Base-by-base conservation (phyloP, 30 jellyfish, hydroid and myxozoan species). In the Aurelia coerulea region DNA sequence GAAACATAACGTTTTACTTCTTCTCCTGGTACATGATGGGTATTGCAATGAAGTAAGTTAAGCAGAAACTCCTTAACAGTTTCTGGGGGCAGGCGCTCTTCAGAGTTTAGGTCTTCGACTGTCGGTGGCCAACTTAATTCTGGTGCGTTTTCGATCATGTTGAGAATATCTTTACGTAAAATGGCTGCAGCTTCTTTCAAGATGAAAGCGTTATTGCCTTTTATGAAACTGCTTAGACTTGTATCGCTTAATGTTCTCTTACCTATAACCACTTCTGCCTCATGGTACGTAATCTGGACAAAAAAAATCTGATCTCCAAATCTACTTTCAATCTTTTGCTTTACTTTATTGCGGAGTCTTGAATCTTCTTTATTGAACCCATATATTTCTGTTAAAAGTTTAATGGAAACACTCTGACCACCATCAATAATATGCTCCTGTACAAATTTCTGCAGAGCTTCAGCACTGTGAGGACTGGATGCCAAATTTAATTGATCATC, bases 11-110 rank as follows among this genome's bases (percentile, higher is more conserved):
- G 88, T 17, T 63, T 60, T 11, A 58, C 65, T 10, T 60, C 81
- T 19, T 78, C 78, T 63, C 88, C 88, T 15, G 63, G 86, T 1
- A 41, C 51, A 60, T 78, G 88, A 60, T 78, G 78, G 51, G 81
- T 42, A 60, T 60, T 70, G 51, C 56, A 19, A 78, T 78, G 88
- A 17, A 39, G 49, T 29, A 78, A 18, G 51, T 39, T 58, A 12
- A 49, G 41, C 34, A 78, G 64, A 37, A 78, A 62, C 65, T 62
- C 65, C 3, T 52, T 78, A 0, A 78, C 78, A 46, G 31, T 78
- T 39, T 46, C 88, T 11, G 81, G 68, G 29, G 83, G 83, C 67
- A 31, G 69, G 11, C 69, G 69, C 69, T 60, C 13, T 60, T 75
- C 75, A 7, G n/a, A 23, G 10, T 76, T 17, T 10, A 75, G 86